Evolutionary conservation across 2,888 invertebrate species (phyloP).

Genomic region (Mimas tiliae): DNA sequence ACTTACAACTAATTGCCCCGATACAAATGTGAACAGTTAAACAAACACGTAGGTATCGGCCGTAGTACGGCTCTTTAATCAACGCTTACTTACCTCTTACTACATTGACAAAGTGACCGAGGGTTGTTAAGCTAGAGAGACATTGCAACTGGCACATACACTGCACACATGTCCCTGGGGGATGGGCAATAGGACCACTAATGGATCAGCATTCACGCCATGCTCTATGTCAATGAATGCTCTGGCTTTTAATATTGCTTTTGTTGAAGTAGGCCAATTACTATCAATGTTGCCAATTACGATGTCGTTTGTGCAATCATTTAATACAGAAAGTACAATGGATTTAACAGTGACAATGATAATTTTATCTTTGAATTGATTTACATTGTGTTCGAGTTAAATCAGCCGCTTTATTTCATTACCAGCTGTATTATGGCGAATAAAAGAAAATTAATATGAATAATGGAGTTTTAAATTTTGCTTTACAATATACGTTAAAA

Average conservation of each 20-base stretch:
- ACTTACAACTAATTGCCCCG: background rate
- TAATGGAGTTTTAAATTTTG: too few relatives aligned
- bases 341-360: conserved; percentile 41
- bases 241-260: conserved; percentile 67
- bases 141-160: conserved; percentile 19
- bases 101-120: conserved; percentile 25
- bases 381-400: conserved; percentile 23
- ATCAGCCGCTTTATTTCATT: conserved; percentile 20
- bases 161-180: conserved; percentile 33
- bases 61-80: conserved; percentile 15
- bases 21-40: background rate
- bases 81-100: conserved; percentile 19
- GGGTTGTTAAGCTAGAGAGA: conserved; percentile 15
- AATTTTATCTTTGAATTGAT: conserved; percentile 35
- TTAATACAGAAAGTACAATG: conserved; percentile 35
- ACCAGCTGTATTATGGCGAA: background rate
- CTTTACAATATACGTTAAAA: too few relatives aligned
- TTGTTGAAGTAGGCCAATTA: conserved; percentile 74
- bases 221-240: conserved; percentile 69
- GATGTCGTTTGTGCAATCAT: conserved; percentile 47
- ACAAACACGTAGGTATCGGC: background rate
- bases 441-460: background rate
- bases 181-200: conserved; percentile 57
- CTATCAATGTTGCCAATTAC: conserved; percentile 60
- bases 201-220: conserved; percentile 66